Evolutionary conservation across 2,797 vertebrate genomes (phyloP).

Genomic region (Myotis pilosus): DNA sequence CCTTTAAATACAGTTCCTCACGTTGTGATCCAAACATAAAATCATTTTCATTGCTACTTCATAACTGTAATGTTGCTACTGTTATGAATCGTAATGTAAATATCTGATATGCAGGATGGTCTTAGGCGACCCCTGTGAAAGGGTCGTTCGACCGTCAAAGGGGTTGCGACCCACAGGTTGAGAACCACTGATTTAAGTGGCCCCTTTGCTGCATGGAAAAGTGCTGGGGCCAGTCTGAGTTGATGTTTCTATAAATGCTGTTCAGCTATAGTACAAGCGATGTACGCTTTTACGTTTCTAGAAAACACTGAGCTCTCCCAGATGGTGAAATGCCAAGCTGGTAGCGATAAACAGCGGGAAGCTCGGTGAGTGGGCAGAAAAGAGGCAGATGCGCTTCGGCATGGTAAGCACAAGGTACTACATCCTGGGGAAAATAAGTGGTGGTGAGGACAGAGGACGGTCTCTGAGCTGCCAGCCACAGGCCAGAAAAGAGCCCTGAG

Average conservation of each 20-base stretch:
- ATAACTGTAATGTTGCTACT: too few relatives aligned
- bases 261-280: not conserved
- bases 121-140: too few relatives aligned
- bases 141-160: too few relatives aligned
- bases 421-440: not conserved
- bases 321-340: slow-evolving; percentile 57
- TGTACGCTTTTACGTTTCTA: slow-evolving; percentile 27
- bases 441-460: not conserved
- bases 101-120: too few relatives aligned
- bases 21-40: too few relatives aligned
- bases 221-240: not conserved
- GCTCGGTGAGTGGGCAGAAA: slow-evolving; percentile 26
- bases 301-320: slow-evolving; percentile 39
- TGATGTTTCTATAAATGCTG: not conserved
- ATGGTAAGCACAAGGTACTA: slow-evolving; percentile 26
- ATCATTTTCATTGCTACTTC: too few relatives aligned
- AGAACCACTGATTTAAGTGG: not conserved
- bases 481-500: not conserved
- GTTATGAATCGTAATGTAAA: too few relatives aligned
- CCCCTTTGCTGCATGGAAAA: not conserved
- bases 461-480: not conserved
- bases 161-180: too few relatives aligned
- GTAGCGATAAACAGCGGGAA: slow-evolving; percentile 53
- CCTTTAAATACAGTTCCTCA: too few relatives aligned
- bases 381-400: slow-evolving; percentile 13